Evolutionary conservation across 2,888 invertebrate species (phyloP).

Genomic region (Trimorus sp.): DNA sequence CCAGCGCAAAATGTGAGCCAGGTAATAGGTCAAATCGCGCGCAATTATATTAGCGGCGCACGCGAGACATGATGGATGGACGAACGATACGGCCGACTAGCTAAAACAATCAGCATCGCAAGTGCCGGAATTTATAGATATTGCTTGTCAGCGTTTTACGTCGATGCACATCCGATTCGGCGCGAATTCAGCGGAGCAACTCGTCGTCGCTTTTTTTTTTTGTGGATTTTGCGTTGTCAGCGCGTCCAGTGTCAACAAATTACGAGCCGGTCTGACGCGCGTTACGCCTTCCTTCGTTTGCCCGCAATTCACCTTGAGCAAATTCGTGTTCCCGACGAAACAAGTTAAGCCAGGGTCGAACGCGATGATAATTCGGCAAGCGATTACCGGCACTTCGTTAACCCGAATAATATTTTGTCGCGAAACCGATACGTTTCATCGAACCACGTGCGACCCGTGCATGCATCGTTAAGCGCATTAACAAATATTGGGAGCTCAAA

Average conservation of each 20-base stretch:
- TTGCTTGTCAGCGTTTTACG: slow-evolving; percentile 66
- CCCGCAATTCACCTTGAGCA: background rate
- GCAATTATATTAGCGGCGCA: slow-evolving; percentile 47
- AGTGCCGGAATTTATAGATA: slow-evolving; percentile 65
- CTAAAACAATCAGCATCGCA: slow-evolving; percentile 65
- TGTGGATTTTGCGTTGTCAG: slow-evolving; percentile 52
- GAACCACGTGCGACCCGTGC: background rate
- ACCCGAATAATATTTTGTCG: too few species aligned
- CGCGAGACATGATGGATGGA: slow-evolving; percentile 56
- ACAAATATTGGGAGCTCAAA: slow-evolving; percentile 8
- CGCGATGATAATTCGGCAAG: too few species aligned
- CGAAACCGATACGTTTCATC: too few species aligned
- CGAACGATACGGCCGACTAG: slow-evolving; percentile 53
- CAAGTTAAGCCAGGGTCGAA: too few species aligned
- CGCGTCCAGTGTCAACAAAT: slow-evolving; percentile 58
- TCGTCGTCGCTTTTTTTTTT: slow-evolving; percentile 53
- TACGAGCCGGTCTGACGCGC: slow-evolving; percentile 33
- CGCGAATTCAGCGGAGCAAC: slow-evolving; percentile 48
- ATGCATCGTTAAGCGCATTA: background rate
- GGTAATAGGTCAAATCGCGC: slow-evolving; percentile 57
- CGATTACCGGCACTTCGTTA: too few species aligned
- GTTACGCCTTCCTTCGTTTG: slow-evolving; percentile 3
- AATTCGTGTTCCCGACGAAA: background rate
- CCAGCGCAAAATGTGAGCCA: slow-evolving; percentile 30
- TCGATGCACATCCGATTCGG: slow-evolving; percentile 63